These are phyloP conservation scores for Drosophila borealis DNA, from an alignment of 2,888 invertebrate genomes.

Conservation along the genomic window DNA sequence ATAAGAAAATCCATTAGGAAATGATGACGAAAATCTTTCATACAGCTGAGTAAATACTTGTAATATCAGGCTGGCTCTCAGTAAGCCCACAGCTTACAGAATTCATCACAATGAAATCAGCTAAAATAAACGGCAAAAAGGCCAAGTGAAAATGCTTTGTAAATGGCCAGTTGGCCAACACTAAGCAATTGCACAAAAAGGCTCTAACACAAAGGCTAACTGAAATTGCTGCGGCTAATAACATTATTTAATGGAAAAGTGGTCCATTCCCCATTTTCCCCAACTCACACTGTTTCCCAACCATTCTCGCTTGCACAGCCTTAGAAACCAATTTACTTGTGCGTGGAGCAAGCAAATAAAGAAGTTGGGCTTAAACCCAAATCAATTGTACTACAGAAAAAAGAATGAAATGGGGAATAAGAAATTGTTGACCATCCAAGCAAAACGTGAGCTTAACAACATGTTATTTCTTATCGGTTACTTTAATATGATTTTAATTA, in stretches of 20 bases:
- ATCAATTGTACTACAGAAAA: constrained; percentile 61
- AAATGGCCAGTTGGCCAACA: constrained; percentile 32
- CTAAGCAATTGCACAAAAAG: constrained; percentile 56
- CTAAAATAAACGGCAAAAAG: constrained; percentile 44
- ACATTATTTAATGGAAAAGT: constrained; percentile 71
- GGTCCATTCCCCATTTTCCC: constrained; percentile 1
- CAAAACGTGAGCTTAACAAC: constrained; percentile 54
- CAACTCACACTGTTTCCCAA: not conserved
- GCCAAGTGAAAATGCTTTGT: constrained; percentile 60
- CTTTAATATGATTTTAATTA: constrained; percentile 71
- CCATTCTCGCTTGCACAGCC: constrained; percentile 3
- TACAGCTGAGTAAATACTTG: constrained; percentile 51
- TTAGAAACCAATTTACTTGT: constrained; percentile 64
- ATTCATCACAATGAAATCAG: constrained; percentile 73
- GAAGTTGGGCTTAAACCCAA: constrained; percentile 45
- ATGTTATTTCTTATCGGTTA: constrained; percentile 41
- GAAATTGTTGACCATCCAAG: constrained; percentile 43
- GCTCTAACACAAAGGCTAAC: constrained; percentile 61
- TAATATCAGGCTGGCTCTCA: constrained; percentile 32
- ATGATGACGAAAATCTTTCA: constrained; percentile 50
- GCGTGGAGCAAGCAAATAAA: constrained; percentile 50
- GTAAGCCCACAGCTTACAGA: constrained; percentile 49
- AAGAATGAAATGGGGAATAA: constrained; percentile 16
- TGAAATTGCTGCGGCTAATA: constrained; percentile 75
- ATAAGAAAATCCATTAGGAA: constrained; percentile 44